Evolutionary conservation across 2,888 invertebrate species (phyloP).

Genomic region (Drosophila demipolita): DNA sequence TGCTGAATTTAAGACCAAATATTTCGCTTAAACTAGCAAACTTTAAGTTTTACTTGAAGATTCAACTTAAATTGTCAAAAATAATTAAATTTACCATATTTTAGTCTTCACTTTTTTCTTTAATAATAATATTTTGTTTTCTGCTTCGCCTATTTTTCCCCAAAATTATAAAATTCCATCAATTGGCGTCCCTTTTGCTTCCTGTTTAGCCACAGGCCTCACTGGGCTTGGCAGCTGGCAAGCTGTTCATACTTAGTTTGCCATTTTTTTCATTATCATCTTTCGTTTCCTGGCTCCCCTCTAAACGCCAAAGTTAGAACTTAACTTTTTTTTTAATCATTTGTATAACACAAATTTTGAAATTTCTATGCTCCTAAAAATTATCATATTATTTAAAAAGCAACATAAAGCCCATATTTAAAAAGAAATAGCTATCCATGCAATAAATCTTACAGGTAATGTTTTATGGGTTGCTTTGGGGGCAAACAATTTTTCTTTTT

Average conservation of each 20-base stretch:
- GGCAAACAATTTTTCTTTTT: slow-evolving; percentile 15
- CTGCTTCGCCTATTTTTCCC: neutral
- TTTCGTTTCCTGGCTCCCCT: neutral
- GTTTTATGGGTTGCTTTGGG: slow-evolving; percentile 56
- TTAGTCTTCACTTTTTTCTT: neutral
- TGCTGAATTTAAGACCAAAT: neutral
- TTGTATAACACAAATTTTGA: neutral
- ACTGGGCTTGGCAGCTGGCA: slow-evolving; percentile 1
- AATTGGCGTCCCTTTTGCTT: slow-evolving; percentile 8
- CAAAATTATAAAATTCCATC: slow-evolving; percentile 6
- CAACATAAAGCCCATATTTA: slow-evolving; percentile 1
- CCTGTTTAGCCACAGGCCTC: slow-evolving; percentile 9
- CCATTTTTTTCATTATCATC: slow-evolving; percentile 25
- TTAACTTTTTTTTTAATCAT: neutral
- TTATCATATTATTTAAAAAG: slow-evolving; percentile 44
- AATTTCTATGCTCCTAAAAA: slow-evolving; percentile 4
- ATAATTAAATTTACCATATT: neutral
- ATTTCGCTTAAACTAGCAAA: neutral
- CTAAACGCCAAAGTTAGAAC: slow-evolving; percentile 8
- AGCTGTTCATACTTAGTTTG: slow-evolving; percentile 22
- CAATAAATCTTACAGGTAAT: slow-evolving; percentile 73
- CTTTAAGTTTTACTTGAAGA: neutral
- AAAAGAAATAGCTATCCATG: slow-evolving; percentile 36
- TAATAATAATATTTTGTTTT: slow-evolving; percentile 13
- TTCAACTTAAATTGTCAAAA: neutral